phyloP scores from a whole-genome alignment of 2,888 invertebrate genomes.

The Eupsilia transversa region DNA sequence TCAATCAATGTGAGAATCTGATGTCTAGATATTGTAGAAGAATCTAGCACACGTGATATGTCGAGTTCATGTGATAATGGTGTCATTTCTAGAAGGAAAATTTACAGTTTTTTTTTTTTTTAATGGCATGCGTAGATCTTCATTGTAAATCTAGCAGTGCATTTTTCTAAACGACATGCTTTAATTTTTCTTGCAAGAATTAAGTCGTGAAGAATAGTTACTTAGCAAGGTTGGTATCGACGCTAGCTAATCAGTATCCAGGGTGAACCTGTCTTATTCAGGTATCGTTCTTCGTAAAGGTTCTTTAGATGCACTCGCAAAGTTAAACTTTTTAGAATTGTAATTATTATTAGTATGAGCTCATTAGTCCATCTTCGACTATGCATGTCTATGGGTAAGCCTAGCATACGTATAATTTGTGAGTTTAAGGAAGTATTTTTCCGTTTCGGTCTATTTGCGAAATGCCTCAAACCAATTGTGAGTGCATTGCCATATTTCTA shows the following conservation, averaged over 20 bases:
- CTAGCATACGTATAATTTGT: not conserved
- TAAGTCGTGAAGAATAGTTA: not conserved
- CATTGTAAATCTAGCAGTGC: not conserved
- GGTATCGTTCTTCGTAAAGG: not conserved
- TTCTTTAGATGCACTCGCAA: not conserved
- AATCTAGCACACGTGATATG: constrained; percentile 37
- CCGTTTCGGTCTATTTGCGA: not conserved
- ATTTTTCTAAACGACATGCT: not conserved
- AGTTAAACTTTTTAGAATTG: not conserved
- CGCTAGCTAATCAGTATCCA: too few species aligned
- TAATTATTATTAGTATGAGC: not conserved
- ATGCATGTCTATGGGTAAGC: not conserved
- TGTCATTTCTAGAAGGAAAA: not conserved
- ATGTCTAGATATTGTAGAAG: constrained; percentile 54
- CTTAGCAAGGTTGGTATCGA: too few species aligned
- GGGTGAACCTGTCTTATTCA: not conserved
- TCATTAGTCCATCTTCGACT: not conserved
- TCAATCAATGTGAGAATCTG: constrained; percentile 67
- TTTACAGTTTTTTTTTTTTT: constrained; percentile 3
- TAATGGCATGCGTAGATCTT: not conserved
- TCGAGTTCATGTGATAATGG: constrained; percentile 26
- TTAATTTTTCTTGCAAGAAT: not conserved
- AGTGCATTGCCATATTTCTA: not conserved
- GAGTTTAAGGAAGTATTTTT: not conserved
- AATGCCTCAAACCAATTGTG: not conserved